Percentiles rank a stretch among this genome's conserved stretches.
These are phyloP conservation scores for Drosophila navojoa DNA, from an alignment of 1,140 invertebrate genomes.

Conservation along the genomic window DNA sequence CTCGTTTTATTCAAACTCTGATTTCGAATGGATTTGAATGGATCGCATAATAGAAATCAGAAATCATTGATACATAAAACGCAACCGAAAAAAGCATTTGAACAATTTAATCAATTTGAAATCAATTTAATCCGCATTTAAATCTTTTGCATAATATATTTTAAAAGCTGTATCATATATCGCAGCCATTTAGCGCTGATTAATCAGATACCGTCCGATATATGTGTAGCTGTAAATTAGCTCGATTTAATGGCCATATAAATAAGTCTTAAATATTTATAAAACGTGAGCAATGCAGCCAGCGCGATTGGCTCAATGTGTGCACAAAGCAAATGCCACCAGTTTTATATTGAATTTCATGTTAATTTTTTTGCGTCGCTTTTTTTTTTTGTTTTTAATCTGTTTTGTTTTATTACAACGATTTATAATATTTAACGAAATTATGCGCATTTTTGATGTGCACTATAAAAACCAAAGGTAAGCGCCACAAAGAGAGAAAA, in stretches of 20 bases:
- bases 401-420: slow-evolving; percentile 68
- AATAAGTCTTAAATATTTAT: slow-evolving; percentile 25
- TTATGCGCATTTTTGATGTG: slow-evolving; percentile 81
- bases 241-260: slow-evolving; percentile 12
- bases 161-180: slow-evolving; percentile 5
- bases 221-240: not conserved
- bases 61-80: too few species aligned
- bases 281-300: slow-evolving; percentile 8
- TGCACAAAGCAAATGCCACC: slow-evolving; percentile 54
- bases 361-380: slow-evolving; percentile 24
- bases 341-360: slow-evolving; percentile 46
- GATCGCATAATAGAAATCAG: too few species aligned
- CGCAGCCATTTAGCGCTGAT: slow-evolving; percentile 12
- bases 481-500: not conserved
- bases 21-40: too few species aligned
- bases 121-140: slow-evolving; percentile 6
- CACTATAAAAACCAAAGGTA: slow-evolving; percentile 68
- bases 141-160: slow-evolving; percentile 2
- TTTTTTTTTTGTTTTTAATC: not conserved
- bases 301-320: not conserved
- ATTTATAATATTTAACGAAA: slow-evolving; percentile 75
- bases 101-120: not conserved
- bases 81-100: not conserved
- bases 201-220: not conserved
- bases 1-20: too few species aligned